A percentile compares a stretch with the other conserved stretches of the same genome.
Conservation (phyloP, 2,888 invertebrate genomes). For the Brachyptera putata region DNA sequence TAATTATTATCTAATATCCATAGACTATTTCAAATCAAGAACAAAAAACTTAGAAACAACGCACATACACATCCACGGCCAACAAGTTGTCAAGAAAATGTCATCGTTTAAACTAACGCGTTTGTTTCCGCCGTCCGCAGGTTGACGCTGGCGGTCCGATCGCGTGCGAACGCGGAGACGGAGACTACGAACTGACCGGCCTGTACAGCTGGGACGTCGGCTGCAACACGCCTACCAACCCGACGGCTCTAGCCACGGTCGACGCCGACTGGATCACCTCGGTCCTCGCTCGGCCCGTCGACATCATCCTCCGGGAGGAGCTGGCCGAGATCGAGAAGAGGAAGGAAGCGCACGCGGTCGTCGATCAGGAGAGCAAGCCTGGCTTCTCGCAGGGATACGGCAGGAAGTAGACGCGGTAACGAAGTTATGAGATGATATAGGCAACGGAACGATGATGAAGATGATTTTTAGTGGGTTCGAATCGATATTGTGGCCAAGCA, state of each 20-base stretch:
- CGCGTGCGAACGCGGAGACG: slow-evolving; percentile 68
- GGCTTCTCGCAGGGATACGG: slow-evolving; percentile 33
- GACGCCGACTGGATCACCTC: slow-evolving; percentile 48
- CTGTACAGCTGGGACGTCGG: slow-evolving; percentile 75
- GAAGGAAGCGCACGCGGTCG: slow-evolving; percentile 16
- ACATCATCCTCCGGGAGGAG: slow-evolving; percentile 38
- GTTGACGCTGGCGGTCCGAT: slow-evolving; percentile 74
- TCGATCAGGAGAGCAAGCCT: slow-evolving; percentile 30
- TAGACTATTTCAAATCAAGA: no score
- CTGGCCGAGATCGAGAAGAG: slow-evolving; percentile 21
- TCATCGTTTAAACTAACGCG: no score
- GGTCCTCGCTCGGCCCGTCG: slow-evolving; percentile 42
- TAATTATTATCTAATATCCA: no score
- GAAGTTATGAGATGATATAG: no score
- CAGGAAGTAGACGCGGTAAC: slow-evolving; percentile 22
- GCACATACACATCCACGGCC: no score
- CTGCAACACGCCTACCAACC: slow-evolving; percentile 47
- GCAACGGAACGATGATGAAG: no score
- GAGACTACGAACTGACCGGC: slow-evolving; percentile 65
- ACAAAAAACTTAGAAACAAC: no score
- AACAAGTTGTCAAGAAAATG: no score
- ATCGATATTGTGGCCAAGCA: no score
- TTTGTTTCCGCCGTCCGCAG: no score
- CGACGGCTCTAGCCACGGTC: slow-evolving; percentile 46
- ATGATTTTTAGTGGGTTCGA: no score